Evolutionary conservation across 1,140 invertebrate genomes (phyloP).

Genomic region (Drosophila nigrodunni): DNA sequence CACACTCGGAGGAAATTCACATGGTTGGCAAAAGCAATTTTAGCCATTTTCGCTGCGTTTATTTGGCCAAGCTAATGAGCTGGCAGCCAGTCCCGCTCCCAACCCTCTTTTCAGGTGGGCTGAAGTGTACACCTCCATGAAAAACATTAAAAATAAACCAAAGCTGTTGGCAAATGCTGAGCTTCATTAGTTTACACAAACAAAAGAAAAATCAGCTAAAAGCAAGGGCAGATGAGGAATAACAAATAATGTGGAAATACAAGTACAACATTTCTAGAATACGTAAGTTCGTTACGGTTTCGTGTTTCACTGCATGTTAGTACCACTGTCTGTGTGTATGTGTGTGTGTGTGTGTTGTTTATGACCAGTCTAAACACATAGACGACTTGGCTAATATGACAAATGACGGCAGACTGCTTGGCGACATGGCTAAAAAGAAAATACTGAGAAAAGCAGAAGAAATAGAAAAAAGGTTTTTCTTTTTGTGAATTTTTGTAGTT

Average conservation of each 20-base stretch:
- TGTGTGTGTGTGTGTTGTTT: not conserved
- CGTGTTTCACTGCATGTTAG: conserved; percentile 46
- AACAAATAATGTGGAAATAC: conserved; percentile 12
- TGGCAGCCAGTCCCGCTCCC: conserved; percentile 38
- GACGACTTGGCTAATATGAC: conserved; percentile 38
- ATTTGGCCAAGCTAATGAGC: conserved; percentile 75
- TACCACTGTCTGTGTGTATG: conserved; percentile 1
- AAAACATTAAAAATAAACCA: conserved; percentile 55
- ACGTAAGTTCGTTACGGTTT: conserved; percentile 73
- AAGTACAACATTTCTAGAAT: conserved; percentile 35
- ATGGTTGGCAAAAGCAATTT: conserved; percentile 47
- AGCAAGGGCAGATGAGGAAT: too few relatives aligned
- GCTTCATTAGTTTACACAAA: conserved; percentile 64
- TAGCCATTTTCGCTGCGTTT: conserved; percentile 49
- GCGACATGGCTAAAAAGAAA: conserved; percentile 42
- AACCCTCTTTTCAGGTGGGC: not conserved
- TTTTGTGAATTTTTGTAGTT: conserved; percentile 24
- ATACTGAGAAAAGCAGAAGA: conserved; percentile 7
- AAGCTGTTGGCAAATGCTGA: conserved; percentile 55
- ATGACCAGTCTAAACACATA: conserved; percentile 19
- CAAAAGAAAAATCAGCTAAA: conserved; percentile 35
- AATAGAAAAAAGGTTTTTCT: conserved; percentile 36
- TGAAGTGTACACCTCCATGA: too few relatives aligned
- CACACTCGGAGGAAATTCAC: conserved; percentile 7
- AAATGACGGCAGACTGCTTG: conserved; percentile 46